Conservation (phyloP, 2,797 vertebrate genomes). For the Cygnus olor region DNA sequence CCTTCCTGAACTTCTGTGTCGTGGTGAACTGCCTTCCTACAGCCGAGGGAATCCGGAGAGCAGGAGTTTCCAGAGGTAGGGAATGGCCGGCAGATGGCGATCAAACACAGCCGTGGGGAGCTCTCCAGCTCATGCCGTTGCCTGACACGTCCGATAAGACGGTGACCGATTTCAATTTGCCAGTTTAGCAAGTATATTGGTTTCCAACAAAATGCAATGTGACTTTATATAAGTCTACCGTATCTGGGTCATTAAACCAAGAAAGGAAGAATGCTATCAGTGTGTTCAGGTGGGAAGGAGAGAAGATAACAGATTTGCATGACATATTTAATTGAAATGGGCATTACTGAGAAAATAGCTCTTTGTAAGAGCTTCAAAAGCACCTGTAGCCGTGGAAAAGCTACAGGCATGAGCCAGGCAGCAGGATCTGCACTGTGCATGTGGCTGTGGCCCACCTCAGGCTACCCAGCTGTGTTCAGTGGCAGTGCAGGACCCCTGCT, state of each 20-base stretch:
- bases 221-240: background rate
- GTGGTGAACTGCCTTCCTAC: background rate
- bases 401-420: background rate
- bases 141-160: background rate
- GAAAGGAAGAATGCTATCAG: background rate
- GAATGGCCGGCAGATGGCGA: conserved; percentile 55
- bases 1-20: background rate
- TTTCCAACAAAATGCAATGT: background rate
- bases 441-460: background rate
- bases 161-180: background rate
- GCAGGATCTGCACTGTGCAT: accelerated
- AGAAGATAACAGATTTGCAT: background rate
- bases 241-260: background rate
- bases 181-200: background rate
- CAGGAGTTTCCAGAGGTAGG: background rate
- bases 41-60: background rate
- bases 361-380: conserved; percentile 41
- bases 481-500: background rate
- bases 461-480: background rate
- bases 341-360: background rate
- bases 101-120: background rate
- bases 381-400: background rate
- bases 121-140: background rate
- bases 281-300: background rate
- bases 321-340: background rate